phyloP scores from a whole-genome alignment of 2,888 invertebrate genomes.

The Limnephilus lunatus region DNA sequence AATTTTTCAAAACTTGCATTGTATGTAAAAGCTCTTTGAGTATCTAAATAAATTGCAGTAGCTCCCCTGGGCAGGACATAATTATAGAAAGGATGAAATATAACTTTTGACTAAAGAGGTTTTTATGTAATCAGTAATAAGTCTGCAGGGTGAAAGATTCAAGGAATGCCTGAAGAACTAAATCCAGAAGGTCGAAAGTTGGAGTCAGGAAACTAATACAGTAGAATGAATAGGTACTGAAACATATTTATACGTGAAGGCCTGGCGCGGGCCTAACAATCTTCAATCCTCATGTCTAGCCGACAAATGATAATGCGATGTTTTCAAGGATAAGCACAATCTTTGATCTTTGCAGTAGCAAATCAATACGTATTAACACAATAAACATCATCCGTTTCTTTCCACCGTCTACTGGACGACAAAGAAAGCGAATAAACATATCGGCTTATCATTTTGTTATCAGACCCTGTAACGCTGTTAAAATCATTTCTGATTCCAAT shows the following conservation, averaged over 20 bases:
- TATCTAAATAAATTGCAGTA: no score
- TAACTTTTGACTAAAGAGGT: no score
- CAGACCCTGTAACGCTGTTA: slow-evolving; percentile 17
- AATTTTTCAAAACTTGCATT: no score
- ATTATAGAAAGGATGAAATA: background rate
- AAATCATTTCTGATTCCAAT: slow-evolving; percentile 47
- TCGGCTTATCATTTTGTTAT: slow-evolving; percentile 37
- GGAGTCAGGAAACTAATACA: no score
- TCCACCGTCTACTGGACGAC: background rate
- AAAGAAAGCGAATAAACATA: background rate
- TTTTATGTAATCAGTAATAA: no score
- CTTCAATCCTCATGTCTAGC: background rate
- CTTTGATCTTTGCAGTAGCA: background rate
- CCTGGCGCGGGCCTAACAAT: background rate
- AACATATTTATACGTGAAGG: background rate
- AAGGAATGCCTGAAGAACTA: background rate
- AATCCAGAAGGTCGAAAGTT: background rate
- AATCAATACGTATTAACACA: background rate
- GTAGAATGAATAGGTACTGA: no score
- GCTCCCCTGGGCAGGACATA: background rate
- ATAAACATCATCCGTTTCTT: background rate
- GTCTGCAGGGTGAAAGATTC: no score
- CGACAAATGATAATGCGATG: background rate
- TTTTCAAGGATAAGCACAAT: background rate
- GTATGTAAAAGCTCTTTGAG: no score